Conservation (phyloP, 2,888 invertebrate genomes). For the Caenorhabditis auriculariae region DNA sequence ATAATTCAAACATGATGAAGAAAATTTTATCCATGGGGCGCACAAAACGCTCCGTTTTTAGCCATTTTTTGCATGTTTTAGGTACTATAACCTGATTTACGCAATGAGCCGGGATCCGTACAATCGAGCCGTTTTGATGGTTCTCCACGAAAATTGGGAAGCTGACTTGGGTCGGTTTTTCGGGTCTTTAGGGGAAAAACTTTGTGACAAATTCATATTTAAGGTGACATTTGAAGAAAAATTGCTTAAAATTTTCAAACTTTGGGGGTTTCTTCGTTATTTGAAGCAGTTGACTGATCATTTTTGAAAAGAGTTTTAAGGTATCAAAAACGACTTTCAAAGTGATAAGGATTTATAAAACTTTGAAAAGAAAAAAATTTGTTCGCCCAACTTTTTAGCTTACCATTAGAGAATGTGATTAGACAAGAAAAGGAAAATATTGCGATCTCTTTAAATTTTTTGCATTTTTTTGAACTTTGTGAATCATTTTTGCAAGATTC, state of each 20-base stretch:
- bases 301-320: not conserved
- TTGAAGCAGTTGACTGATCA: not conserved
- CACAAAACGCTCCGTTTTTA: too few relatives aligned
- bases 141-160: conserved; percentile 12
- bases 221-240: conserved; percentile 2
- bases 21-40: conserved; percentile 4
- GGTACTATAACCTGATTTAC: conserved; percentile 16
- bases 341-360: not conserved
- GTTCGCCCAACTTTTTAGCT: too few relatives aligned
- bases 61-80: too few relatives aligned
- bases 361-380: conserved; percentile 9
- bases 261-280: not conserved
- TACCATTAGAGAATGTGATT: too few relatives aligned
- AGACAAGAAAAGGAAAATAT: too few relatives aligned
- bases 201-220: too few relatives aligned
- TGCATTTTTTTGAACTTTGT: too few relatives aligned
- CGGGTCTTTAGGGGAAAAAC: too few relatives aligned
- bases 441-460: too few relatives aligned
- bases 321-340: not conserved
- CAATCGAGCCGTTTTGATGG: conserved; percentile 14
- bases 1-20: not conserved
- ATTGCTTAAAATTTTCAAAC: not conserved
- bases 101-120: conserved; percentile 21
- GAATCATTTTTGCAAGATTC: too few relatives aligned
- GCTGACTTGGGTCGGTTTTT: conserved; percentile 9